Base-by-base conservation (phyloP, 2,888 invertebrate species). In the Muscina levida region DNA sequence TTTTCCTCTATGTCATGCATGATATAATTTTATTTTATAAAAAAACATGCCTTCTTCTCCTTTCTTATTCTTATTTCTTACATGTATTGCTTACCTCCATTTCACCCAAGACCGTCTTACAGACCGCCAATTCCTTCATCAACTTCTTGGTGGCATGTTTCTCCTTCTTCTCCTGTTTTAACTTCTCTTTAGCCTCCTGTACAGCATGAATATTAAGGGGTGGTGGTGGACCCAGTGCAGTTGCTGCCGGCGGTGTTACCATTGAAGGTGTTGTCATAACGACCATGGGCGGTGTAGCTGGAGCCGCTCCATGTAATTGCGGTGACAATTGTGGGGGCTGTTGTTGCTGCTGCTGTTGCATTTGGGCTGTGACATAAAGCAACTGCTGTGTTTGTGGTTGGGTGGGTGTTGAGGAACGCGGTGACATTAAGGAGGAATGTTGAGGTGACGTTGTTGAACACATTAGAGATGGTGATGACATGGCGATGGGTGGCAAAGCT, bases 101-200 rank as follows among this genome's bases (percentile, higher is more conserved):
- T 90, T 98, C 98, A 87, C 95, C 94, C 15, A 98, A 92, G 37
- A 97, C 92, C 80, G 93, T 92, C 89, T 95, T 95, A 92, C 96
- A 96, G 72, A 95, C 94, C 80, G 93, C 94, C 87, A 96, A 90
- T 84, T 96, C 96, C 87, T 96, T 95, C 83, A 93, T 92, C 79
- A 94, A 91, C 91, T 96, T 95, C 91, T 91, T 90, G 59, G 90
- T 89, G 89, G 92, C 85, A 90, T 92, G 87, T 88, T 92, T 83
- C 88, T 92, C 83, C 78, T 90, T 89, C 79, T 90, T 90, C 82
- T 91, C 91, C 82, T 90, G 90, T 82, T 91, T 91, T 39, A 90
- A 84, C 83, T 91, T 91, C 83, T 91, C 91, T 84, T 90, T 91
- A 81, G 89, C 89, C 84, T 90, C 91, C 79, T 88, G 90, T 65